Conservation (phyloP, 2,797 vertebrate genomes). For the Parauchenoglanis ngamensis region DNA sequence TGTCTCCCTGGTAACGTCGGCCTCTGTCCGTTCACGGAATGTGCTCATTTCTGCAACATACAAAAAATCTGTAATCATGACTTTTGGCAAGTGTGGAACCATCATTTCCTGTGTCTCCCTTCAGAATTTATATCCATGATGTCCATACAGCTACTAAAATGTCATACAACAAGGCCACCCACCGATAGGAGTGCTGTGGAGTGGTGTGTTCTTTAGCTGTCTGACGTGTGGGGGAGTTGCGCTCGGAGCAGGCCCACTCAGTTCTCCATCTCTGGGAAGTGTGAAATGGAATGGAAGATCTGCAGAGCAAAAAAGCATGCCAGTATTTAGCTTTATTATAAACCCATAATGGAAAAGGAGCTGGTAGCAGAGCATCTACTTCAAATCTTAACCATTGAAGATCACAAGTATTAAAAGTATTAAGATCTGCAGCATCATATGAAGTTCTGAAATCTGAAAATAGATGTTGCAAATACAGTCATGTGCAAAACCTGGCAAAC, state of each 20-base stretch:
- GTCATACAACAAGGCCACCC: slow-evolving; percentile 52
- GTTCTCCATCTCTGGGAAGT: slow-evolving; percentile 87
- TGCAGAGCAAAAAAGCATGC: slow-evolving; percentile 60
- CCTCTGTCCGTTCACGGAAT: slow-evolving; percentile 78
- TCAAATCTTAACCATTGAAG: neutral
- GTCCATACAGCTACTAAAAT: neutral
- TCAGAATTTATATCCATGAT: neutral
- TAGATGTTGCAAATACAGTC: neutral
- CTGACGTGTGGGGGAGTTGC: slow-evolving; percentile 83
- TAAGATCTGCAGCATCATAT: neutral
- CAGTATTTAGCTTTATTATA: neutral
- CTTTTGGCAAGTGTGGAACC: neutral
- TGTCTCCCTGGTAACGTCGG: slow-evolving; percentile 78
- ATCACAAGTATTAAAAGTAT: neutral
- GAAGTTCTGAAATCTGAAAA: neutral
- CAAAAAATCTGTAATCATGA: neutral
- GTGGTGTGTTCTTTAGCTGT: slow-evolving; percentile 87
- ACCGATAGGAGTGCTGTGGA: slow-evolving; percentile 98
- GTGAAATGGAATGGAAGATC: slow-evolving; percentile 88
- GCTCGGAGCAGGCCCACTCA: slow-evolving; percentile 79
- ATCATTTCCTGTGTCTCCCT: neutral
- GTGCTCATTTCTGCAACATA: slow-evolving; percentile 71
- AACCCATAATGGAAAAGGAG: neutral
- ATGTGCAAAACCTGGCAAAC: neutral
- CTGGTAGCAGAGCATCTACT: neutral